A percentile compares a stretch with the other conserved stretches of the same genome.
These are phyloP conservation scores for Eretmocerus hayati DNA, from an alignment of 2,888 invertebrate species.

Conservation along the genomic window DNA sequence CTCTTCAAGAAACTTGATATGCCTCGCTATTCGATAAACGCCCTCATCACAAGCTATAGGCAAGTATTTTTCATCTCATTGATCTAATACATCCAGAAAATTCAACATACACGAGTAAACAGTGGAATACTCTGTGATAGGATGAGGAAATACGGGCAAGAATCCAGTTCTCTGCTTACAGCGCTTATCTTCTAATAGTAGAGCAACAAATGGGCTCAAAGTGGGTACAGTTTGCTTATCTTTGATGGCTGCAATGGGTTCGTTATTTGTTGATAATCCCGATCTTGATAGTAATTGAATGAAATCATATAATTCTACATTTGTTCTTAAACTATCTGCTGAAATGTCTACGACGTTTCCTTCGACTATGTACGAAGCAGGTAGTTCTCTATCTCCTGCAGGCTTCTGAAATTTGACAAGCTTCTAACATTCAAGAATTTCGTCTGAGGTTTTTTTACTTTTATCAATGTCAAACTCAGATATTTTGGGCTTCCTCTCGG, in stretches of 20 bases:
- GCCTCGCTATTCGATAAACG: slow-evolving; percentile 11
- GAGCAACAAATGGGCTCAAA: not conserved
- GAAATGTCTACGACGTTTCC: too few relatives aligned
- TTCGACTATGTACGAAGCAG: too few relatives aligned
- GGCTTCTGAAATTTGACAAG: too few relatives aligned
- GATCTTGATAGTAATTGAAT: not conserved
- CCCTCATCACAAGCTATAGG: slow-evolving; percentile 15
- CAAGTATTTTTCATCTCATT: slow-evolving; percentile 10
- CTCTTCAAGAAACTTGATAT: slow-evolving; percentile 4
- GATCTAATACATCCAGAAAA: slow-evolving; percentile 9
- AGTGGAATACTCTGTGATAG: slow-evolving; percentile 7
- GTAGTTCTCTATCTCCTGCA: too few relatives aligned
- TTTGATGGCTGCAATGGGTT: not conserved
- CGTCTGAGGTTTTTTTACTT: not conserved
- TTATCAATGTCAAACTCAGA: not conserved
- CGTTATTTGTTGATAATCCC: not conserved
- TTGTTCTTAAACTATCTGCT: too few relatives aligned
- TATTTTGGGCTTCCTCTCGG: not conserved
- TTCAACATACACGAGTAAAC: slow-evolving; percentile 13
- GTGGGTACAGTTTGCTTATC: not conserved
- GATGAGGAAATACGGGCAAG: slow-evolving; percentile 7
- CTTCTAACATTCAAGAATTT: not conserved
- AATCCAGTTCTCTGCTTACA: slow-evolving; percentile 2
- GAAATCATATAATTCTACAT: too few relatives aligned
- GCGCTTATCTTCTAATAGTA: not conserved